Base-by-base conservation (phyloP, 2,113 vertebrate genomes). In the Tinamus guttatus region DNA sequence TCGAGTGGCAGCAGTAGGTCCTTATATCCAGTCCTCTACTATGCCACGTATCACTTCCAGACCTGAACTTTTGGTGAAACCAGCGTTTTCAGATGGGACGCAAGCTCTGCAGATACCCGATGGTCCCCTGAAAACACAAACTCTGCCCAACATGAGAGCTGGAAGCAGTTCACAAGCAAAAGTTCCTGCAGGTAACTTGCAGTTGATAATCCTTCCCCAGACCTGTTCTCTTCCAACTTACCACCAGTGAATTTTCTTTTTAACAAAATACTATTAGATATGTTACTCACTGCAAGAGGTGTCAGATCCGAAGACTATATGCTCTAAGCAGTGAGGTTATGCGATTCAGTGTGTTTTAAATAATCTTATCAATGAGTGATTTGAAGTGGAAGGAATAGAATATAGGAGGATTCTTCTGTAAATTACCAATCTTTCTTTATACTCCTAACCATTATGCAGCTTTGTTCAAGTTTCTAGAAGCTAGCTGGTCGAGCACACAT, bases 11-110 rank as follows among this genome's bases (percentile, higher is more conserved):
- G 99, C 99, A 2, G 99, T 99, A 10, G 99, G 99, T 54, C 99
- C 99, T 7, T 99, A 99, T 32, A 99, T 99, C 90, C 99, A 99
- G 98, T 99, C 99, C 0, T 99, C 99, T 92, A 99, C 99, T 22
- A 98, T 99, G 98, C 99, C 99, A 20, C 98, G 99, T 19, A 98
- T 99, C 87, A 96, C 97, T 70, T 98, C 97, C 25, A 98, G 98
- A 93, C 98, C 99, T 3, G 99, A 99, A 30, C 98, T 98, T 73
- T 92, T 99, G 74, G 98, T 99, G 67, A 99, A 99, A 94, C 98
- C 99, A 30, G 98, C 98, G 6, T 98, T 98, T 98, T 98, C 98
- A 3, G 99, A 99, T 64, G 98, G 98, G 20, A 97, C 98, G 13
- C 92, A 98, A 85, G 96, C 98, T 30, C 88, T 97, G 51, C 99